These are phyloP conservation scores for Hypomecis atomaria DNA, from an alignment of 2,888 invertebrate species.

Conservation along the genomic window DNA sequence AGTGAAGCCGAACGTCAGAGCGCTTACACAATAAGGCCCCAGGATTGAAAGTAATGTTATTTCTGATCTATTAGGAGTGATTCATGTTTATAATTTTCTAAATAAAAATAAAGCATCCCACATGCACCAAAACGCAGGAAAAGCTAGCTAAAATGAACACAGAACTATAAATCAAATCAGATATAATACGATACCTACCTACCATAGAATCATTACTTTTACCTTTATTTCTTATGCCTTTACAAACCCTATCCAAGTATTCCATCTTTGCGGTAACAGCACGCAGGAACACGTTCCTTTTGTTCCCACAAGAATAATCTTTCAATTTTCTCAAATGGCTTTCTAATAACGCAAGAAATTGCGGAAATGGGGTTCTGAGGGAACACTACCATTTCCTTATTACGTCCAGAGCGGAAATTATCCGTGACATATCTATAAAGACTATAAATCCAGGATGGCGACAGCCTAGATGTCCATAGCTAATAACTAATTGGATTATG, in stretches of 20 bases:
- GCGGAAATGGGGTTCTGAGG: conserved; percentile 27
- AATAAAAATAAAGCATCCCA: too few relatives aligned
- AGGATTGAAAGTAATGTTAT: too few relatives aligned
- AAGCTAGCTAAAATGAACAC: too few relatives aligned
- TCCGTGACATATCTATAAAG: conserved; percentile 27
- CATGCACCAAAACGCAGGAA: too few relatives aligned
- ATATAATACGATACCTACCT: too few relatives aligned
- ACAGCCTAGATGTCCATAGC: conserved; percentile 47
- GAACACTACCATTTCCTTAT: conserved; percentile 21
- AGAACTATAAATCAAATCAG: too few relatives aligned
- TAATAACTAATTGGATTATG: conserved; percentile 62
- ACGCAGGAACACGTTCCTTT: background rate
- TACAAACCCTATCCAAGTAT: too few relatives aligned
- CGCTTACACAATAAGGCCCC: too few relatives aligned
- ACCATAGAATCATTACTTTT: too few relatives aligned
- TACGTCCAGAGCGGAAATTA: conserved; percentile 20
- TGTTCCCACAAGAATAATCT: conserved; percentile 13
- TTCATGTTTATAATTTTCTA: too few relatives aligned
- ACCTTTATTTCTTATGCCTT: background rate
- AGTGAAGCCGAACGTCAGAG: too few relatives aligned
- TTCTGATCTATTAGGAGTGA: too few relatives aligned
- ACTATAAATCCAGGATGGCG: conserved; percentile 3
- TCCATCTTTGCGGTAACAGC: background rate
- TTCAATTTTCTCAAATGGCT: conserved; percentile 24
- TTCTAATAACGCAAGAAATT: conserved; percentile 17